Base-by-base conservation (phyloP, 2,797 vertebrate species). In the Diglossa cyanea region DNA sequence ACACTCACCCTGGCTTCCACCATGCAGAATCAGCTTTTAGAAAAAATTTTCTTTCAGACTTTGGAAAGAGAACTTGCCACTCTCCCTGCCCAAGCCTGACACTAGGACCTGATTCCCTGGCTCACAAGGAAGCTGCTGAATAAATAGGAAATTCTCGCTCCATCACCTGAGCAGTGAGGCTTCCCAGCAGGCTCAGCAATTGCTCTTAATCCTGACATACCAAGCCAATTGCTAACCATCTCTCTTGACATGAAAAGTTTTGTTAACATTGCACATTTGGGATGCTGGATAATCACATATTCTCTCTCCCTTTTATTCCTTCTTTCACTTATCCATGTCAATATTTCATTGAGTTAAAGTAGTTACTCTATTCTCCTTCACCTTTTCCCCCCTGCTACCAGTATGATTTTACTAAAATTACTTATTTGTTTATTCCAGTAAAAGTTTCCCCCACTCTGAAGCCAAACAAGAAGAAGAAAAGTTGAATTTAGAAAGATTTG, bases 401-500 rank as follows among this genome's bases (percentile, higher is more conserved):
- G 44, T 25, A 68, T 60, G 40, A 81, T 90, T 94, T 94, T 71
- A 78, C 58, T 76, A 66, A 86, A 94, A 88, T 68, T 2, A 88
- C 89, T 90, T 92, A 67, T 79, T 95, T 96, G 78, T 96, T 95
- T 96, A 94, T 95, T 94, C 57, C 70, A 44, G 73, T n/a, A 72
- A 80, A 83, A 45, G 70, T 88, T 83, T 66, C 19, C 21, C 13
- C 51, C 39, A 24, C 17, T 54, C 40, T 74, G 77, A 57, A 93
- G 57, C 57, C 57, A 90, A 63, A 74, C 37, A 70, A 92, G 48
- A 54, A 73, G n/a, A 42, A 86, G 39, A 77, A 90, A 94, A 88
- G 47, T 93, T 95, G 96, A 85, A 95, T 95, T 94, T 95, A 92
- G 88, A 93, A 90, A 86, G 70, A 95, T 83, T 86, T 96, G 5